Evolutionary conservation across 1,140 invertebrate genomes (phyloP), one percentile per base, ranked within the genome.

Genomic region (Dryas iulia): DNA sequence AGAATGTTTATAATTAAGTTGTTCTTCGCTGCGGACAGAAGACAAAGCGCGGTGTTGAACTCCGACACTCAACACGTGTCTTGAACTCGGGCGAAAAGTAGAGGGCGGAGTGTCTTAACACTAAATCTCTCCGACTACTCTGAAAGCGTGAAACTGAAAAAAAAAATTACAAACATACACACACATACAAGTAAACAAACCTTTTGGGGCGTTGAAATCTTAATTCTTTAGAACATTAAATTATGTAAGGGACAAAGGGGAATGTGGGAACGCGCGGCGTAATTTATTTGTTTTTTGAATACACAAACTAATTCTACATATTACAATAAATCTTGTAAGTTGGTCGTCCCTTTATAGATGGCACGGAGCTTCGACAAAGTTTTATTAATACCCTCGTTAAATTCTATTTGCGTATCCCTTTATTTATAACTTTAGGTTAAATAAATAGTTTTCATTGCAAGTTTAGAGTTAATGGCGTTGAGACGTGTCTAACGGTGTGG

Each of bases 371-470:
- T 54, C 31, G 58, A 14, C n/a, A 31, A 53, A 67, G 57, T 67
- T 67, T 60, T 67, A 54, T 60, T 60, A 67, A 67, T 67, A 60
- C 23, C 47, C 39, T 67, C 65, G 58, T 67, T 66, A 66, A 59
- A 59, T 52, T 59, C 33, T 60, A 66, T 67, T 67, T 60, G 35
- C 39, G 56, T 59, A 52, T 18, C 47, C 59, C 11, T 33, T 54
- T 62, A 47, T 62, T 53, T 52, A 18, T 24, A 18, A 62, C 12
- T 47, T 47, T 21, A 6, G 8, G 14, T 47, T 59, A 31, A 31
- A 30, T 31, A 33, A n/a, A 33, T 59, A 59, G 14, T 59, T 59
- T 14, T 47, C 39, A 18, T 47, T 47, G 3, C 14, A 47, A 10
- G 39, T 47, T 47, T 21, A 14, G 39, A 47, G 39, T 21, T 21